Evolutionary conservation across 2,888 invertebrate genomes (phyloP).

Genomic region (Toxonevra muliebris): DNA sequence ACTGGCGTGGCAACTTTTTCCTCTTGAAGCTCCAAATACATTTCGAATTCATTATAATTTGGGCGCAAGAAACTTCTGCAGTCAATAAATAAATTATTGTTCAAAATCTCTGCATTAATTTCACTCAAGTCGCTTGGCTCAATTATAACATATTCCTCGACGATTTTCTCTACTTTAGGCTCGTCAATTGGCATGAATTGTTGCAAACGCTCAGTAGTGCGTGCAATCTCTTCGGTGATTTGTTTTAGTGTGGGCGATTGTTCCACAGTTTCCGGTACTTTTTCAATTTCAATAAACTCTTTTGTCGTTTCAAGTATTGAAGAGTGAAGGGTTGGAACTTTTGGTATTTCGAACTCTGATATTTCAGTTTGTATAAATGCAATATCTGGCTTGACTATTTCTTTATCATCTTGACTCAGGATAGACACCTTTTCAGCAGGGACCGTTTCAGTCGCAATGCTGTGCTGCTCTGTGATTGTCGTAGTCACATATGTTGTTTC

Average conservation of each 20-base stretch:
- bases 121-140: slow-evolving; percentile 47
- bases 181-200: slow-evolving; percentile 29
- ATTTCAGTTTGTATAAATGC: slow-evolving; percentile 19
- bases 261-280: slow-evolving; percentile 16
- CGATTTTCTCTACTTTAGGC: slow-evolving; percentile 17
- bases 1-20: neutral
- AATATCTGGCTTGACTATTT: too few relatives aligned
- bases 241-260: slow-evolving; percentile 39
- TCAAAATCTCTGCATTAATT: slow-evolving; percentile 18
- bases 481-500: neutral
- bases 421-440: too few relatives aligned
- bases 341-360: slow-evolving; percentile 2
- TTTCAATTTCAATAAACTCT: slow-evolving; percentile 28
- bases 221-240: slow-evolving; percentile 40
- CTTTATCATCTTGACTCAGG: too few relatives aligned
- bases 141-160: slow-evolving; percentile 53
- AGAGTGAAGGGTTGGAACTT: neutral
- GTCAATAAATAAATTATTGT: slow-evolving; percentile 22
- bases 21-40: slow-evolving; percentile 35
- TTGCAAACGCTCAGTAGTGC: slow-evolving; percentile 40
- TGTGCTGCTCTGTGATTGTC: too few relatives aligned
- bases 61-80: slow-evolving; percentile 3
- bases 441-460: too few relatives aligned
- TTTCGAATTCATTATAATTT: slow-evolving; percentile 11
- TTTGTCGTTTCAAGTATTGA: neutral